Base-by-base conservation (phyloP, 2,888 invertebrate genomes). In the Vandiemenella viatica region DNA sequence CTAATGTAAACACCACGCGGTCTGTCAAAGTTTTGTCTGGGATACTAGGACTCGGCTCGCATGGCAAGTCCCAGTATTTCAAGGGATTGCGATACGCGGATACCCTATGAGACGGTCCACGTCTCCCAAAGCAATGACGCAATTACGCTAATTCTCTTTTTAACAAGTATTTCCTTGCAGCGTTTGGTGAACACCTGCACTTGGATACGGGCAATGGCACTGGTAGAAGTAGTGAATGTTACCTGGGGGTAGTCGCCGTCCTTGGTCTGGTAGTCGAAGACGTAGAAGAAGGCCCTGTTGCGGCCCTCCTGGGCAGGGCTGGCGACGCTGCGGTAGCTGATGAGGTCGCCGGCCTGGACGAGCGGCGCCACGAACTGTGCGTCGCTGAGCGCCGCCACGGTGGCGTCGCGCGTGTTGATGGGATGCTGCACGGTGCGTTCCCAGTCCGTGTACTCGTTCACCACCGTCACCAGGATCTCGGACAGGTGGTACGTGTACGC, bases 381-480 rank as follows among this genome's bases (percentile, higher is more conserved):
- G 65, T 95, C 93, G 54, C 92, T 91, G 38, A 97, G 68, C 5
- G 96, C 89, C 37, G 91, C 85, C 51, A 96, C 80, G 4, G 91
- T 85, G 10, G 89, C 84, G 63, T 91, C 90, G 54, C 89, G 74
- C 6, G 87, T 86, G 62, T 87, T 89, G 58, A 87, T 83, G 43
- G 90, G 89, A 66, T 88, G 89, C 67, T 88, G 77, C 22, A 88
- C 86, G 59, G 89, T 89, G 65, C 84, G 74, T 67, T 90, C 90
- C 96, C 96, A 97, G 67, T 96, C 93, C 50, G 95, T 96, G 70
- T 97, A 97, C 63, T 96, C 95, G 67, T 95, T 95, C 57, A 91
- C 86, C 57, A 95, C 86, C 56, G 96, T 91, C 66, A 88, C 88
- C 71, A 92, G 92, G 61, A 97, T 93, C 69, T 96, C 95, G 63